A percentile compares a stretch with the other conserved stretches of the same genome.
Conservation (phyloP, 2,888 invertebrate genomes). For the Himalopsyche tibetana region DNA sequence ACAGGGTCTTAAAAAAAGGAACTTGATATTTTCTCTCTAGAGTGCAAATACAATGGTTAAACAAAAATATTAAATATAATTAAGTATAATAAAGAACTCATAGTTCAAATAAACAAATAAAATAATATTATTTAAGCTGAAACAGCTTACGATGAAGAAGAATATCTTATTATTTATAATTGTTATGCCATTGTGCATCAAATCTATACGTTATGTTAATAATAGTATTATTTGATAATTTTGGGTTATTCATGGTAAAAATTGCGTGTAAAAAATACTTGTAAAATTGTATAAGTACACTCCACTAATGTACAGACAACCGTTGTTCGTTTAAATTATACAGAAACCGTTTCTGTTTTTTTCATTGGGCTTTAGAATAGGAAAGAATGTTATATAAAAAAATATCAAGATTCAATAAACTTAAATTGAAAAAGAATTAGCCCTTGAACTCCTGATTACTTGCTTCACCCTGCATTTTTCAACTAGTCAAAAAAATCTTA, state of each 20-base stretch:
- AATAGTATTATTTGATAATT: background rate
- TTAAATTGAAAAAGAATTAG: too few species aligned
- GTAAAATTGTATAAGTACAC: slow-evolving; percentile 31
- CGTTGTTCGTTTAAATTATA: background rate
- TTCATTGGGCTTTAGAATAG: too few species aligned
- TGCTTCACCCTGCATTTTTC: too few species aligned
- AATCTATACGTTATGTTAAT: background rate
- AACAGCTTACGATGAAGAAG: background rate
- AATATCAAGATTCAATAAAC: too few species aligned
- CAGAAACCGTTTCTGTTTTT: too few species aligned
- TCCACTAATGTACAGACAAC: background rate
- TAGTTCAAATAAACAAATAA: background rate
- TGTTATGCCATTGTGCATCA: background rate
- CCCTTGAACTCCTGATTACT: too few species aligned
- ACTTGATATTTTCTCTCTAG: background rate
- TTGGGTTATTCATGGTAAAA: background rate
- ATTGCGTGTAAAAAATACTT: slow-evolving; percentile 13
- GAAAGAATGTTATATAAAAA: too few species aligned
- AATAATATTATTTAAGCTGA: background rate
- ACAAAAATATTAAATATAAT: too few species aligned
- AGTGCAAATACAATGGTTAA: background rate
- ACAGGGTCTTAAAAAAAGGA: background rate
- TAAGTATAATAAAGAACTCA: slow-evolving; percentile 19
- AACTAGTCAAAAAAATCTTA: too few species aligned
- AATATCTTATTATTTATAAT: background rate